Percentiles rank a stretch among this genome's conserved stretches.
Evolutionary conservation across 2,797 vertebrate genomes (phyloP).

Genomic region (Helicolenus hilgendorfi): DNA sequence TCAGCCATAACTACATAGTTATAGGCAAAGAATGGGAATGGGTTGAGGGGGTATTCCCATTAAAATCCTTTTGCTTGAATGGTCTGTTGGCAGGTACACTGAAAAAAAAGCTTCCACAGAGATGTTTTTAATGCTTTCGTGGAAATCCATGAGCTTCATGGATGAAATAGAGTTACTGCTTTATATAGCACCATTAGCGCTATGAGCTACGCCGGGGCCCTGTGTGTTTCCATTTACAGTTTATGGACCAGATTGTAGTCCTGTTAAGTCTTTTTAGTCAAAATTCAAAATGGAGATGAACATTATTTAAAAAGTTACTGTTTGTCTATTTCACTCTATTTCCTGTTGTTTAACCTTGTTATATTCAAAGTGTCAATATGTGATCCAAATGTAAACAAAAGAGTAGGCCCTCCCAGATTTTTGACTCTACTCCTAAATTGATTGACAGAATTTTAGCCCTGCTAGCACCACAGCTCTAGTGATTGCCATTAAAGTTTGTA

Average conservation of each 20-base stretch:
- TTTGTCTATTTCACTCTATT: not conserved
- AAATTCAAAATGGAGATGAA: not conserved
- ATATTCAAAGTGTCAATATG: not conserved
- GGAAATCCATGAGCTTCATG: conserved; percentile 2
- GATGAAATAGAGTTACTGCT: not conserved
- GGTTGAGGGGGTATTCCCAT: conserved; percentile 21
- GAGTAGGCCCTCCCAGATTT: not conserved
- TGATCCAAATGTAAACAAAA: not conserved
- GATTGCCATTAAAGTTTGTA: not conserved
- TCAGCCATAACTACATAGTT: conserved; percentile 37
- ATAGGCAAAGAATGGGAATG: conserved; percentile 24
- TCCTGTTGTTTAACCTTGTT: not conserved
- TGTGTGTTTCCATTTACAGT: not conserved
- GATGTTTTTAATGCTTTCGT: not conserved
- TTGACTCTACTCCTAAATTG: not conserved
- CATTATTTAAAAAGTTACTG: not conserved
- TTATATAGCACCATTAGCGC: not conserved
- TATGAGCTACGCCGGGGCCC: not conserved
- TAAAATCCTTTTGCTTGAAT: conserved; percentile 35
- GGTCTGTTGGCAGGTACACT: conserved; percentile 11
- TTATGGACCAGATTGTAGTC: not conserved
- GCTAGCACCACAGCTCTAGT: not conserved
- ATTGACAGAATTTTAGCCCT: not conserved
- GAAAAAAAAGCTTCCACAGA: not conserved
- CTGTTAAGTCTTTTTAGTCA: not conserved